Evolutionary conservation across 30 jellyfish, hydroid and myxozoan species (phyloP).

Genomic region (Cassiopea xamachana): DNA sequence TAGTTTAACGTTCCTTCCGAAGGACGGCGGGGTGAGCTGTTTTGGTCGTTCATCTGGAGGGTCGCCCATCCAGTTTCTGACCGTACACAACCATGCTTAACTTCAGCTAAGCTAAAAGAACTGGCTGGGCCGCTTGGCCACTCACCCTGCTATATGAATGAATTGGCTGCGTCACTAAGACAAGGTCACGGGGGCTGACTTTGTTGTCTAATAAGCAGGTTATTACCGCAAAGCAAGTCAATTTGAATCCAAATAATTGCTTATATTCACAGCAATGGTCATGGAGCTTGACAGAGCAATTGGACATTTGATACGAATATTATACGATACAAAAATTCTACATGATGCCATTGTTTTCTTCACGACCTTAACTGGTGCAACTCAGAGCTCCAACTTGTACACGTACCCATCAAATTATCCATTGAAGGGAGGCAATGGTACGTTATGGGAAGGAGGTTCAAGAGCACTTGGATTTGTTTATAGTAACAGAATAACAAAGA

Average conservation of each 20-base stretch:
- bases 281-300: conserved; percentile 98
- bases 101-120: too few relatives aligned
- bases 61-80: too few relatives aligned
- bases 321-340: conserved; percentile 94
- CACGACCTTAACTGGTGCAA: conserved; percentile 96
- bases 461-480: conserved; percentile 93
- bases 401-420: conserved; percentile 98
- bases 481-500: conserved; percentile 88
- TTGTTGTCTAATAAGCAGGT: too few relatives aligned
- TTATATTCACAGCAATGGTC: conserved; percentile 76
- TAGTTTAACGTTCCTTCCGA: too few relatives aligned
- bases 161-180: too few relatives aligned
- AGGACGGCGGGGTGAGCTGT: too few relatives aligned
- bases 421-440: conserved; percentile 95
- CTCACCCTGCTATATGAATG: too few relatives aligned
- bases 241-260: neutral
- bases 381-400: conserved; percentile 80
- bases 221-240: too few relatives aligned
- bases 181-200: too few relatives aligned
- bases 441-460: conserved; percentile 99
- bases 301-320: conserved; percentile 90
- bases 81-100: too few relatives aligned
- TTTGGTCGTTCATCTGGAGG: too few relatives aligned
- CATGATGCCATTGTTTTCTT: conserved; percentile 95
- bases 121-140: too few relatives aligned